Conservation (phyloP, 2,113 vertebrate species). For the Tyrannus savana region DNA sequence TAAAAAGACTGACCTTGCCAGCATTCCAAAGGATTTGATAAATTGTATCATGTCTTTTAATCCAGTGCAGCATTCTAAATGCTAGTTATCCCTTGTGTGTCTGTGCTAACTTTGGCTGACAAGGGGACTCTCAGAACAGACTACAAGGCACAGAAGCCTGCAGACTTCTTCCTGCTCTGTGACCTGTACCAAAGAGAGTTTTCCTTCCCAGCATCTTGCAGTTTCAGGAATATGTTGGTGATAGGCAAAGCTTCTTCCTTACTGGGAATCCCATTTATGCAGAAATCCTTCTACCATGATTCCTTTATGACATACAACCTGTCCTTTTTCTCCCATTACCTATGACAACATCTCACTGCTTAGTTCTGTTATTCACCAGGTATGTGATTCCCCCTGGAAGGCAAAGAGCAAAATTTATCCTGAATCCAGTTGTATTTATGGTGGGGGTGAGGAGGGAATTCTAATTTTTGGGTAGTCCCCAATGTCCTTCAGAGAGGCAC, state of each 20-base stretch:
- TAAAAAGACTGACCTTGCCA: neutral
- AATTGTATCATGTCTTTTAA: neutral
- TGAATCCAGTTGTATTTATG: neutral
- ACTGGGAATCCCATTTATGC: neutral
- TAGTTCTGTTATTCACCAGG: neutral
- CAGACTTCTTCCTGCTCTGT: neutral
- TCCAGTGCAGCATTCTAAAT: neutral
- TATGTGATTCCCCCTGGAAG: neutral
- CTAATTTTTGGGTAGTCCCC: neutral
- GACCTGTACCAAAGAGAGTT: neutral
- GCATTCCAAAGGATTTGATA: neutral
- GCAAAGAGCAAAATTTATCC: neutral
- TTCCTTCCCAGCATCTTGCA: neutral
- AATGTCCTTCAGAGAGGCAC: neutral
- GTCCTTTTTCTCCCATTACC: neutral
- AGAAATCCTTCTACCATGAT: neutral
- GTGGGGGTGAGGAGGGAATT: neutral
- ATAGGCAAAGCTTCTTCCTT: neutral
- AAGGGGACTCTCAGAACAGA: neutral
- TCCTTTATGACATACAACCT: neutral
- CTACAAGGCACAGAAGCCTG: neutral
- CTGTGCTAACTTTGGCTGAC: neutral
- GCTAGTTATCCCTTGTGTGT: neutral
- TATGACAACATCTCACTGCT: neutral
- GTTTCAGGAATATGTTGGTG: neutral